phyloP scores from a whole-genome alignment of 2,113 vertebrate genomes.

The Ammospiza caudacuta region DNA sequence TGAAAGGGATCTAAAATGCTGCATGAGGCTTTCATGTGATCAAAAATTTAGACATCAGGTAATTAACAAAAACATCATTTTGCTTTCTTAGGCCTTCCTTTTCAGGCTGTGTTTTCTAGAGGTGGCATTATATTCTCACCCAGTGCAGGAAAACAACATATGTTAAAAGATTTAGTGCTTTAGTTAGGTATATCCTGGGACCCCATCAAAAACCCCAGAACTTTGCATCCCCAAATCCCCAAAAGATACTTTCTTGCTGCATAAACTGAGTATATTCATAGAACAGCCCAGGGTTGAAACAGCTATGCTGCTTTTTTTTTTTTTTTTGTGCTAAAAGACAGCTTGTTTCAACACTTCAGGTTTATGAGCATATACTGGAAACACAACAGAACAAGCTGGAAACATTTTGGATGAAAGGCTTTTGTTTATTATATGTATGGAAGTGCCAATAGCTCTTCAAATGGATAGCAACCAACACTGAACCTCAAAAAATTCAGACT shows the following conservation, averaged over 20 bases:
- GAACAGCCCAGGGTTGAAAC: background rate
- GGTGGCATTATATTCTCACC: background rate
- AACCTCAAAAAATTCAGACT: slow-evolving; percentile 29
- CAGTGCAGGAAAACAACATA: background rate
- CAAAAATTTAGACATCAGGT: background rate
- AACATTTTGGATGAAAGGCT: slow-evolving; percentile 3
- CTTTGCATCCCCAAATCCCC: background rate
- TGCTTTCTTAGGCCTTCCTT: background rate
- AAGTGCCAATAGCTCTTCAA: slow-evolving; percentile 23
- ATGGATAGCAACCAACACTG: background rate
- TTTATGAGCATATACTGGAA: background rate
- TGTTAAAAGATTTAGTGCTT: background rate
- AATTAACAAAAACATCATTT: background rate
- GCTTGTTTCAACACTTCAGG: background rate
- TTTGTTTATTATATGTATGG: background rate
- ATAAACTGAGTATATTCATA: background rate
- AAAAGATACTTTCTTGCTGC: background rate
- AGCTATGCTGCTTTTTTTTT: background rate
- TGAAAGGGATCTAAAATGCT: background rate
- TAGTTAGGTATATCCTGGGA: background rate
- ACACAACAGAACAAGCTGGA: background rate
- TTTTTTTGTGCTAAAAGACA: background rate
- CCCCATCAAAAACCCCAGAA: background rate
- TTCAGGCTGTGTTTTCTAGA: background rate
- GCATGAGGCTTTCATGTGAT: background rate